Evolutionary conservation across 2,888 invertebrate species (phyloP).

Genomic region (Meandrusa payeni): DNA sequence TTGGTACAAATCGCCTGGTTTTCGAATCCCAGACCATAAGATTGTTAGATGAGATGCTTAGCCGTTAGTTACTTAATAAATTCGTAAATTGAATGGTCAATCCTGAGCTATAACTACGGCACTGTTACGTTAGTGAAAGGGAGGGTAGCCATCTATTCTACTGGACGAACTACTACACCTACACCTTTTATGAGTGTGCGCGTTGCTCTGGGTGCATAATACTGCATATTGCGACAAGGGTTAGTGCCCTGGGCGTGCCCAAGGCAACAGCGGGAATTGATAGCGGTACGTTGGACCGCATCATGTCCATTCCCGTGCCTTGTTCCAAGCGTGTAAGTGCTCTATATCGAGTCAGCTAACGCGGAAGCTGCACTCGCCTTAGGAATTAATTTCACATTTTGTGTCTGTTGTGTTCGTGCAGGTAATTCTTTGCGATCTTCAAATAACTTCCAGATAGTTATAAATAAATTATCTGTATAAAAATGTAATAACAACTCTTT

Average conservation of each 20-base stretch:
- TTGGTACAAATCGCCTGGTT: too few species aligned
- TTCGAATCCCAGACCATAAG: too few species aligned
- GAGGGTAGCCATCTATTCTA: conserved; percentile 73
- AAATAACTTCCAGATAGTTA: conserved; percentile 30
- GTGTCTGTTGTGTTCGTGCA: conserved; percentile 27
- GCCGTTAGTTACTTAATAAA: too few species aligned
- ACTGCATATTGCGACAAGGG: conserved; percentile 58
- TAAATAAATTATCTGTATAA: conserved; percentile 13
- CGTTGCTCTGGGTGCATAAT: conserved; percentile 38
- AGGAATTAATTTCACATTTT: conserved; percentile 33
- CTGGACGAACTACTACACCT: conserved; percentile 55
- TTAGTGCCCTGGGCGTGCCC: conserved; percentile 73
- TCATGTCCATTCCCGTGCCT: conserved; percentile 48
- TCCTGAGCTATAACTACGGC: conserved; percentile 54
- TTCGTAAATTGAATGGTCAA: too few species aligned
- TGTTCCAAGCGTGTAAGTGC: conserved; percentile 45
- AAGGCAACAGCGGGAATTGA: conserved; percentile 58
- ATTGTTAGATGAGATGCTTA: too few species aligned
- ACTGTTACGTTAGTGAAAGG: conserved; percentile 71
- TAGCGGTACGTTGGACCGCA: conserved; percentile 49
- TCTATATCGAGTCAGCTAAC: conserved; percentile 43
- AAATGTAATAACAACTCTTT: conserved; percentile 16
- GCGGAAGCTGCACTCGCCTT: conserved; percentile 36
- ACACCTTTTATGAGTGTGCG: conserved; percentile 41
- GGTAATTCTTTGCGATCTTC: conserved; percentile 32